Evolutionary conservation across 1,140 invertebrate genomes (phyloP), one percentile per base, ranked within the genome.

Genomic region (Psilanteris sp.): DNA sequence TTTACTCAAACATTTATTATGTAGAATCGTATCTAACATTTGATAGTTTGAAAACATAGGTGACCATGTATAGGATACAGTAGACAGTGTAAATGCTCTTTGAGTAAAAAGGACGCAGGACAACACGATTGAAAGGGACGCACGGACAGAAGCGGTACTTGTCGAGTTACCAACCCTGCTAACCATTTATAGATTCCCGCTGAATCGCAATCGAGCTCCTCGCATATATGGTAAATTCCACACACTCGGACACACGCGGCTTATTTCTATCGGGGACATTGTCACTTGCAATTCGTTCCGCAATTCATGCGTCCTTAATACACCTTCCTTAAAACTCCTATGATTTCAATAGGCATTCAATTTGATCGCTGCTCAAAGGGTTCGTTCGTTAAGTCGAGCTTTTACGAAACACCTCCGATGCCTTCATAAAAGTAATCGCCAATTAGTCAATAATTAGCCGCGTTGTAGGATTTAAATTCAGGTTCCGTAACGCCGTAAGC

Each of bases 191-290:
- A 80, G 73, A 75, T 62, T 75, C 67, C 46, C 55, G 55, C 72
- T 72, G 75, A 76, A 78, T 77, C 48, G 77, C 54, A 78, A 73
- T 79, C 74, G 52, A 61, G 41, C 54, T 39, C 31, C 44, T 72
- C 54, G 52, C 79, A 64, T 79, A 79, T 79, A 82, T 81, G 79
- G 73, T 67, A 78, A 82, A 80, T 78, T 79, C 77, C 68, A 57
- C 31, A 61, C 67, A 66, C 54, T 67, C 26, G 41, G 52, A 61
- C 55, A 73, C 54, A 54, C 10, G 54, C 55, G 57, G 67, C 57
- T 77, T 62, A 76, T 70, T 79, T 71, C 75, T 77, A 20, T 46
- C 31, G 66, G 37, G 55, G 54, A 66, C 55, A 68, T 55, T 50
- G 71, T 68, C 66, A 59, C 62, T 67, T 48, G 61, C 74, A 27